Evolutionary conservation across 2,888 invertebrate genomes (phyloP), one percentile per base, ranked within the genome.

Genomic region (Brenthis daphne): DNA sequence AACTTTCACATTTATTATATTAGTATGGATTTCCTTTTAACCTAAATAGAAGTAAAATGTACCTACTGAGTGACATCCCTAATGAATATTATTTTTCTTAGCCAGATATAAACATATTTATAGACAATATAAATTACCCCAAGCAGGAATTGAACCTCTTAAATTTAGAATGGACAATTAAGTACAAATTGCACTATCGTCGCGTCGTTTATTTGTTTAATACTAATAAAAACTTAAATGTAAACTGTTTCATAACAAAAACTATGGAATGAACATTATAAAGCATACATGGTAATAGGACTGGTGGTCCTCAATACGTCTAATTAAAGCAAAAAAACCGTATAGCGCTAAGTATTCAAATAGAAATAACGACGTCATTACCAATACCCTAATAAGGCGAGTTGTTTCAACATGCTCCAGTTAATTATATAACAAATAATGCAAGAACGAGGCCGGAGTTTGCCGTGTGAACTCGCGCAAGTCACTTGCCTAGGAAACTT

Each of bases 281-380:
- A 14, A 8, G n/a, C 16, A 60, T 5, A 13, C 48, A 60, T 16
- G 29, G 50, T 50, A 60, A 16, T 6, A 33, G 48, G 37, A 43
- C 37, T 29, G 60, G 48, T 16, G 12, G n/a, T 60, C 20, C 29
- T 16, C n/a, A 11, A 60, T 20, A 54, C 20, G 33, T 20, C 85
- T 86, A 88, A 90, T 89, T 90, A 88, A 87, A 83, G 76, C 79
- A 81, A 86, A 86, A 85, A 77, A 78, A 79, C 78, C 72, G 73
- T 65, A 67, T 72, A 77, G 50, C 80, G 87, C 85, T 90, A 90
- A 90, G 83, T 77, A 83, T 77, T 81, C 85, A 84, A 89, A 89
- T 84, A 78, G 77, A 79, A 75, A 83, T 89, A 90, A 90, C 87
- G 85, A 90, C 81, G 86, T 88, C 86, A 85, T 92, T 91, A 89